Percentiles rank a stretch among this genome's conserved stretches.
Conservation (phyloP, 2,888 invertebrate genomes). For the Pseudococcus longispinus region DNA sequence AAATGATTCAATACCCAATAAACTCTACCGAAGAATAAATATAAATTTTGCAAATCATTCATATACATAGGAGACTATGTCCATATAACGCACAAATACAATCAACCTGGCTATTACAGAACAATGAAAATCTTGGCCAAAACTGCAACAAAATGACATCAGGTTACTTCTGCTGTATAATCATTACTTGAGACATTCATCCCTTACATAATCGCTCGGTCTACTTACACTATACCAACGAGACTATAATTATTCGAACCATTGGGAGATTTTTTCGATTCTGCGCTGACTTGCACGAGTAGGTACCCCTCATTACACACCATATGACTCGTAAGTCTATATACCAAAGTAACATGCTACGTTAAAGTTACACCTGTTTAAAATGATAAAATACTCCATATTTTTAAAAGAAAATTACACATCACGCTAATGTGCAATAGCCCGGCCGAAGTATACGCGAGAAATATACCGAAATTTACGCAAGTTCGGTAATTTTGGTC, state of each 20-base stretch:
- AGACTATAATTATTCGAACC: neutral
- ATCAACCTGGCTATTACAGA: no score
- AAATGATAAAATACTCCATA: neutral
- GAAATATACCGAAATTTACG: slow-evolving; percentile 15
- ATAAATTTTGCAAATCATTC: neutral
- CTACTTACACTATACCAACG: neutral
- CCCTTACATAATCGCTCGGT: neutral
- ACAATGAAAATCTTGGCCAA: no score
- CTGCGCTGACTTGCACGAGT: slow-evolving; percentile 5
- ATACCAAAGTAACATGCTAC: neutral
- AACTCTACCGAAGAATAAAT: neutral
- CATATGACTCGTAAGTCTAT: neutral
- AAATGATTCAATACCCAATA: neutral
- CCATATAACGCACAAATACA: no score
- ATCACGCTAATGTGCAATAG: neutral
- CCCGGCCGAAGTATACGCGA: neutral
- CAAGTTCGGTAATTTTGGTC: slow-evolving; percentile 31
- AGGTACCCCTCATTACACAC: neutral
- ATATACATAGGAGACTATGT: neutral
- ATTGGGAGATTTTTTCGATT: neutral
- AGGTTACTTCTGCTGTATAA: neutral
- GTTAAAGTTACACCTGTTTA: neutral
- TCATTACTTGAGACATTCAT: neutral
- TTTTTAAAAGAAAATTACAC: neutral
- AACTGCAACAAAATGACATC: neutral